Conservation (phyloP, 1,140 invertebrate genomes). For the Harpegnathos saltator region DNA sequence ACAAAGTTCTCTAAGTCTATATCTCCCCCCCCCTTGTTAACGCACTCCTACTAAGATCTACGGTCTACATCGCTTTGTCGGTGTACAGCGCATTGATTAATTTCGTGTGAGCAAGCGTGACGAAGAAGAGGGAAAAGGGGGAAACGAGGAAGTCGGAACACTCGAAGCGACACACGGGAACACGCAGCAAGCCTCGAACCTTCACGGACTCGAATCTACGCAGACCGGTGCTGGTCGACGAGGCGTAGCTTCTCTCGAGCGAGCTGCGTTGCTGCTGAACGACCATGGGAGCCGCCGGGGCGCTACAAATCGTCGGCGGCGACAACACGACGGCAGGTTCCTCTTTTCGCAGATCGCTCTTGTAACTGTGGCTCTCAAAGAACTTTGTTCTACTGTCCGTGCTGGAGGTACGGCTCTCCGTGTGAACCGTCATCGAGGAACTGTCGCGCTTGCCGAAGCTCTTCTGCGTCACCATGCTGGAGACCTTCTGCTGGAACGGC, state of each 20-base stretch:
- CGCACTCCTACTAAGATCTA: slow-evolving; percentile 16
- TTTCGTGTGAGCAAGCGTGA: slow-evolving; percentile 20
- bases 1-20: slow-evolving; percentile 4
- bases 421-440: slow-evolving; percentile 73
- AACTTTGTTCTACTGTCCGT: slow-evolving; percentile 79
- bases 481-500: slow-evolving; percentile 80
- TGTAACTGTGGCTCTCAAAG: slow-evolving; percentile 80
- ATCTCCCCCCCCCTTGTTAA: slow-evolving; percentile 51
- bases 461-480: slow-evolving; percentile 68
- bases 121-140: slow-evolving; percentile 7
- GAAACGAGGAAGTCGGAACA: no score
- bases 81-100: slow-evolving; percentile 1
- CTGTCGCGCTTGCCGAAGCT: slow-evolving; percentile 80
- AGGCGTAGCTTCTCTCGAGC: slow-evolving; percentile 78
- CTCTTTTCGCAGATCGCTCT: slow-evolving; percentile 77
- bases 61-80: background rate
- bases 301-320: background rate
- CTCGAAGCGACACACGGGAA: slow-evolving; percentile 56
- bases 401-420: slow-evolving; percentile 78
- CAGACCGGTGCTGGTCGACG: slow-evolving; percentile 66
- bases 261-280: slow-evolving; percentile 77
- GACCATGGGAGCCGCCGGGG: background rate
- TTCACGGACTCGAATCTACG: slow-evolving; percentile 75
- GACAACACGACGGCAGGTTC: slow-evolving; percentile 37
- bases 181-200: slow-evolving; percentile 79